phyloP scores from a whole-genome alignment of 2,113 vertebrate species.

The Nannobrachium achirus region DNA sequence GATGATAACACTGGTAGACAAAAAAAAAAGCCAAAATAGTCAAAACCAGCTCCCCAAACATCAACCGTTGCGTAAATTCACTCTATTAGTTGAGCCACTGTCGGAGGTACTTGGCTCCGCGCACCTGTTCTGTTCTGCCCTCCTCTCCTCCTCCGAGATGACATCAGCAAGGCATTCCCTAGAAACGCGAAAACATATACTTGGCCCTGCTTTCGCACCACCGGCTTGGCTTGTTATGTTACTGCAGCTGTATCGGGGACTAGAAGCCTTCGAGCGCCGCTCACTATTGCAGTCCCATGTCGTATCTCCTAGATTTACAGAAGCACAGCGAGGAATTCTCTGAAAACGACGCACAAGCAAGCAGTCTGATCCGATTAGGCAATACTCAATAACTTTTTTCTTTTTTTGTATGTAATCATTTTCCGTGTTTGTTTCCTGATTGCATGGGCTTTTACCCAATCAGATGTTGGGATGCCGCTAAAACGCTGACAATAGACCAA shows the following conservation, averaged over 20 bases:
- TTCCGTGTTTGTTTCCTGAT: constrained; percentile 70
- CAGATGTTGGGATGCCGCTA: constrained; percentile 4
- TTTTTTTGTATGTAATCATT: constrained; percentile 47
- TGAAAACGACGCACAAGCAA: constrained; percentile 32
- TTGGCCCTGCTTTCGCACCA: constrained; percentile 43
- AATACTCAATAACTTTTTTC: constrained; percentile 76
- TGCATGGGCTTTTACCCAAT: constrained; percentile 64
- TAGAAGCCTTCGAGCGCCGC: too few relatives aligned
- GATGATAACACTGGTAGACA: background rate
- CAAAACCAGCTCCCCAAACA: background rate
- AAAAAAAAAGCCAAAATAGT: background rate
- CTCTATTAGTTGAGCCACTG: background rate
- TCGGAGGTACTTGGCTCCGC: constrained; percentile 41
- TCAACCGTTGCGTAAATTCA: constrained; percentile 13
- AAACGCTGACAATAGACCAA: constrained; percentile 44
- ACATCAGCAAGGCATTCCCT: constrained; percentile 68
- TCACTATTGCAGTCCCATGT: background rate
- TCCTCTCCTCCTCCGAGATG: constrained; percentile 44
- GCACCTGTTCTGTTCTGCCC: constrained; percentile 69
- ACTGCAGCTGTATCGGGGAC: too few relatives aligned
- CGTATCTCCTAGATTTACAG: background rate
- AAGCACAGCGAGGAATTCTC: background rate
- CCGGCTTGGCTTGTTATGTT: too few relatives aligned
- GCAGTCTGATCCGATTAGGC: constrained; percentile 52
- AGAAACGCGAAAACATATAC: constrained; percentile 73